Evolutionary conservation across 2,797 vertebrate genomes (phyloP).

Genomic region (Anguilla megastoma): DNA sequence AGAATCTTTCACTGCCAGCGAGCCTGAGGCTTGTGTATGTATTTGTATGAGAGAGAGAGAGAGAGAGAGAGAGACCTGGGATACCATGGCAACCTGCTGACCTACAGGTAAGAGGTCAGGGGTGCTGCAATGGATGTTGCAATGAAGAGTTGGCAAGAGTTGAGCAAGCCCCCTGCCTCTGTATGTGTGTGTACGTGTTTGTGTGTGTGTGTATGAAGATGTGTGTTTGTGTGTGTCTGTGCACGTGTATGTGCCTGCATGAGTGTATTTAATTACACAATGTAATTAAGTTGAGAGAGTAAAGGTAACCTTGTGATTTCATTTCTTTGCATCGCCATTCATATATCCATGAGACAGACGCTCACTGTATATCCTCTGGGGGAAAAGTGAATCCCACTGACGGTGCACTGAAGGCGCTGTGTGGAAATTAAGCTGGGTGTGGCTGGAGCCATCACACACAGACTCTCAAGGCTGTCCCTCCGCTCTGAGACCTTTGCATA

Average conservation of each 20-base stretch:
- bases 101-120: slow-evolving; percentile 22
- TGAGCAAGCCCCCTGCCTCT: neutral
- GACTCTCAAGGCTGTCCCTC: neutral
- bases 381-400: neutral
- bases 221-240: neutral
- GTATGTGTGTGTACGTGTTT: slow-evolving; percentile 6
- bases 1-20: neutral
- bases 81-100: slow-evolving; percentile 22
- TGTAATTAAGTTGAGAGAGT: neutral
- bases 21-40: neutral
- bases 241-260: neutral
- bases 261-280: neutral
- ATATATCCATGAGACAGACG: neutral
- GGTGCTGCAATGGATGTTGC: neutral
- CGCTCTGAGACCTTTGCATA: slow-evolving; percentile 11
- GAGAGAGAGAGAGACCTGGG: neutral
- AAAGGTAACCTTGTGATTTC: neutral
- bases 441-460: neutral
- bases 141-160: neutral
- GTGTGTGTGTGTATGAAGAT: neutral
- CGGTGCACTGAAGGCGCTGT: neutral
- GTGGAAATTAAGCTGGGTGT: neutral
- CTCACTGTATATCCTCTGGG: neutral
- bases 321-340: neutral
- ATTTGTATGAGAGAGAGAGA: neutral